Evolutionary conservation across 2,888 invertebrate species (phyloP).

Genomic region (Cyrtodaria siliqua): DNA sequence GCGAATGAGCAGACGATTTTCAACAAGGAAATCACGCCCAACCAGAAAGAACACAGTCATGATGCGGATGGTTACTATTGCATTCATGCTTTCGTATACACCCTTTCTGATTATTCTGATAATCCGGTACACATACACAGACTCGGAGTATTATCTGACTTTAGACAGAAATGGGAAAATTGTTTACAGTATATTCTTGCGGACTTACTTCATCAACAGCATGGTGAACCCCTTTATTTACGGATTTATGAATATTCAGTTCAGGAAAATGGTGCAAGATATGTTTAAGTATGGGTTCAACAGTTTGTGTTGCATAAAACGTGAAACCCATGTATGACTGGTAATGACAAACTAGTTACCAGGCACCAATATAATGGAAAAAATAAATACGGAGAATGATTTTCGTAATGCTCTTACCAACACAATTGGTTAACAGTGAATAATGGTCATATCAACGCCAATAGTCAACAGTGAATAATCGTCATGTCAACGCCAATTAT

Average conservation of each 20-base stretch:
- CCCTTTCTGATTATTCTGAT: constrained; percentile 53
- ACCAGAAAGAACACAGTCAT: constrained; percentile 49
- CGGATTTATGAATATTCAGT: constrained; percentile 58
- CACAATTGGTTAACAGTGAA: too few species aligned
- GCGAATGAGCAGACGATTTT: constrained; percentile 17
- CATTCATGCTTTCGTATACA: constrained; percentile 58
- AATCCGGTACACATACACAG: constrained; percentile 45
- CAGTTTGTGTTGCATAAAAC: constrained; percentile 31
- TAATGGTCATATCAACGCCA: too few species aligned
- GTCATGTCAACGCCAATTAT: too few species aligned
- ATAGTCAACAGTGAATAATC: too few species aligned
- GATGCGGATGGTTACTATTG: constrained; percentile 64
- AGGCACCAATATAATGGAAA: too few species aligned
- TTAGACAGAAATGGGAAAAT: constrained; percentile 35
- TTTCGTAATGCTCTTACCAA: too few species aligned
- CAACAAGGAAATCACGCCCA: constrained; percentile 4
- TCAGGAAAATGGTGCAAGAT: constrained; percentile 46
- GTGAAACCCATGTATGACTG: background rate
- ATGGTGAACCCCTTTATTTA: constrained; percentile 60
- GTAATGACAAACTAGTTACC: too few species aligned
- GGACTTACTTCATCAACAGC: constrained; percentile 61
- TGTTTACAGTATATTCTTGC: constrained; percentile 46
- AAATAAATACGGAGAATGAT: too few species aligned
- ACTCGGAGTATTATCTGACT: constrained; percentile 33
- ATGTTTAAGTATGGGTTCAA: constrained; percentile 44